These are phyloP conservation scores for Ophion costatus DNA, from an alignment of 2,888 invertebrate genomes.

Conservation along the genomic window DNA sequence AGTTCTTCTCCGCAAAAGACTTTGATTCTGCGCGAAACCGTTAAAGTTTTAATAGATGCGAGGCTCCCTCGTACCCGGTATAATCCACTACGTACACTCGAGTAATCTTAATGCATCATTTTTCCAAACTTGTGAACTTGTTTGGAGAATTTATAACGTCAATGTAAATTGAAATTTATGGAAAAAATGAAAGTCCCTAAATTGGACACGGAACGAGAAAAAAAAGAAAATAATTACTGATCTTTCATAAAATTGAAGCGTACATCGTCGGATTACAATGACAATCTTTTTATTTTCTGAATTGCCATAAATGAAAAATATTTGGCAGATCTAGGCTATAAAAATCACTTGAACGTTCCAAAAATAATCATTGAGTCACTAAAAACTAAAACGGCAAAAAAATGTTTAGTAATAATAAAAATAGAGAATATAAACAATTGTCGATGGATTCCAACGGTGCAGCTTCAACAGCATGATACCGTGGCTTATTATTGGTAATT, in stretches of 20 bases:
- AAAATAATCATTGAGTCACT: too few relatives aligned
- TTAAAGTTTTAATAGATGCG: constrained; percentile 36
- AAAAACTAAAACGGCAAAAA: too few relatives aligned
- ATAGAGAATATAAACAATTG: too few relatives aligned
- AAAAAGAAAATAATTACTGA: neutral
- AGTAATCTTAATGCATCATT: constrained; percentile 37
- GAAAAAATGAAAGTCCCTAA: neutral
- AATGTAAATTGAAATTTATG: constrained; percentile 18
- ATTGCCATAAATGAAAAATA: too few relatives aligned
- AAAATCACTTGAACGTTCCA: too few relatives aligned
- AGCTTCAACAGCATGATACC: too few relatives aligned
- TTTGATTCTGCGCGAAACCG: neutral
- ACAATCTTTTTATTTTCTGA: too few relatives aligned
- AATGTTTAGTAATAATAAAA: too few relatives aligned
- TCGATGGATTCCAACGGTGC: too few relatives aligned
- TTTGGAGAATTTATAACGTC: neutral
- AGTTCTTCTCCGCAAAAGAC: constrained; percentile 16
- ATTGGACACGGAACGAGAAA: neutral
- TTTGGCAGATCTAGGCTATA: too few relatives aligned
- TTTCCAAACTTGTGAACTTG: constrained; percentile 8
- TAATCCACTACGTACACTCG: constrained; percentile 17
- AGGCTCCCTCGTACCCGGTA: neutral
- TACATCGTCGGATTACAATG: too few relatives aligned
- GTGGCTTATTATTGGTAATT: too few relatives aligned
- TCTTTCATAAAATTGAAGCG: neutral